phyloP scores from a whole-genome alignment of 2,888 invertebrate genomes.

The Drosophila lutescens region DNA sequence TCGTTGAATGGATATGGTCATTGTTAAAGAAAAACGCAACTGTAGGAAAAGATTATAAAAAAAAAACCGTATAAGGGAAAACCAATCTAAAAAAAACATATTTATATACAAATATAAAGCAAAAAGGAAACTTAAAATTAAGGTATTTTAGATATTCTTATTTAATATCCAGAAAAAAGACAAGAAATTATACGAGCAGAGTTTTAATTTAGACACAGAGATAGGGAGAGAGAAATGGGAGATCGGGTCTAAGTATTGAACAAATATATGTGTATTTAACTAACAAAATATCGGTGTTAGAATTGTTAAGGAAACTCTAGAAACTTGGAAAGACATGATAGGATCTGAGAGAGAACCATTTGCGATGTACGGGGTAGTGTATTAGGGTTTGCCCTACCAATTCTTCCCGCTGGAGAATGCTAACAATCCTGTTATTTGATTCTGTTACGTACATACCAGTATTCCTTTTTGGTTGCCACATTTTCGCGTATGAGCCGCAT shows the following conservation, averaged over 20 bases:
- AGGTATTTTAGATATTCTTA: conserved; percentile 90
- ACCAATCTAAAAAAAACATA: conserved; percentile 46
- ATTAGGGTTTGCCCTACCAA: conserved; percentile 10
- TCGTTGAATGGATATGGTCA: conserved; percentile 34
- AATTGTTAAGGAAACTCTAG: conserved; percentile 56
- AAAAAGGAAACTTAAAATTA: conserved; percentile 57
- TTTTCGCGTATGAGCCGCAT: conserved; percentile 49
- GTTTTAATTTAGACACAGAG: conserved; percentile 62
- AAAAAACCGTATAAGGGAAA: conserved; percentile 39
- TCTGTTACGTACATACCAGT: conserved; percentile 28
- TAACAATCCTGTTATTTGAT: conserved; percentile 39
- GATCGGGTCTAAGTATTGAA: conserved; percentile 41
- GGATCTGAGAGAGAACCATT: conserved; percentile 1
- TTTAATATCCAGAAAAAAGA: conserved; percentile 86
- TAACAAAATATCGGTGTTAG: conserved; percentile 72
- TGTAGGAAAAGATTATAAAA: conserved; percentile 46
- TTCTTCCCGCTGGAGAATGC: conserved; percentile 26
- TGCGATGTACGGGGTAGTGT: not conserved
- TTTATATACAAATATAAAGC: conserved; percentile 54
- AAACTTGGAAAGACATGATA: conserved; percentile 31
- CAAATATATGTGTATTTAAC: conserved; percentile 50
- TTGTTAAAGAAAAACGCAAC: conserved; percentile 54
- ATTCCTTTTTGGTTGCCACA: conserved; percentile 55
- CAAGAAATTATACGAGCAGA: conserved; percentile 55
- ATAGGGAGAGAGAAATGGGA: conserved; percentile 25